A percentile compares a stretch with the other conserved stretches of the same genome.
phyloP scores from a whole-genome alignment of 2,888 invertebrate genomes.

The Lasioglossum zephyrum region DNA sequence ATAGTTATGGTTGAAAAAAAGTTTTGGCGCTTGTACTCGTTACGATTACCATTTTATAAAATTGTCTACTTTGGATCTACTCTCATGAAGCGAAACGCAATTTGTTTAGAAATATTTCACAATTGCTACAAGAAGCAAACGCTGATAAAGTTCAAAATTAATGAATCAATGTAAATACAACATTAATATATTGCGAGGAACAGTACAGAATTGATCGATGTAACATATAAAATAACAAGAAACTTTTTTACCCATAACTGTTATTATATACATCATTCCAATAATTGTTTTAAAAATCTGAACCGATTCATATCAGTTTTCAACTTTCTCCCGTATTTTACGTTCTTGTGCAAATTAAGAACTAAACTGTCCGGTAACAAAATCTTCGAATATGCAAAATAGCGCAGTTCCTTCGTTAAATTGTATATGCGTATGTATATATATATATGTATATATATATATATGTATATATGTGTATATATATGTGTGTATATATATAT shows the following conservation, averaged over 20 bases:
- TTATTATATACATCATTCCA: not conserved
- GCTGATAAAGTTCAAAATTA: not conserved
- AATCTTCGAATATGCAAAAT: slow-evolving; percentile 33
- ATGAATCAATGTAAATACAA: not conserved
- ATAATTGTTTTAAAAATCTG: not conserved
- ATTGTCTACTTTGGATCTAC: not conserved
- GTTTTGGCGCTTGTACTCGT: not conserved
- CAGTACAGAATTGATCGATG: not conserved
- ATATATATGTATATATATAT: too few relatives aligned
- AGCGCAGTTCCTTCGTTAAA: slow-evolving; percentile 35
- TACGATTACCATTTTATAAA: not conserved
- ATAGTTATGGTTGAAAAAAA: not conserved
- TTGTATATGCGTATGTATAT: slow-evolving; percentile 48
- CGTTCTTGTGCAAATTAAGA: slow-evolving; percentile 8
- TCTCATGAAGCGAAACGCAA: not conserved
- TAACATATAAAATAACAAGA: not conserved
- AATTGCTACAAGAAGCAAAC: not conserved
- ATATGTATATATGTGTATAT: too few relatives aligned
- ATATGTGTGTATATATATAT: too few relatives aligned
- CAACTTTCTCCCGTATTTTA: not conserved
- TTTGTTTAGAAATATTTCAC: not conserved
- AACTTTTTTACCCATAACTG: not conserved
- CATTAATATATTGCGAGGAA: not conserved
- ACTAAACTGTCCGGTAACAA: slow-evolving; percentile 6
- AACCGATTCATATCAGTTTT: not conserved